Conservation (phyloP, 1,140 invertebrate genomes). For the Hormaphis cornu region DNA sequence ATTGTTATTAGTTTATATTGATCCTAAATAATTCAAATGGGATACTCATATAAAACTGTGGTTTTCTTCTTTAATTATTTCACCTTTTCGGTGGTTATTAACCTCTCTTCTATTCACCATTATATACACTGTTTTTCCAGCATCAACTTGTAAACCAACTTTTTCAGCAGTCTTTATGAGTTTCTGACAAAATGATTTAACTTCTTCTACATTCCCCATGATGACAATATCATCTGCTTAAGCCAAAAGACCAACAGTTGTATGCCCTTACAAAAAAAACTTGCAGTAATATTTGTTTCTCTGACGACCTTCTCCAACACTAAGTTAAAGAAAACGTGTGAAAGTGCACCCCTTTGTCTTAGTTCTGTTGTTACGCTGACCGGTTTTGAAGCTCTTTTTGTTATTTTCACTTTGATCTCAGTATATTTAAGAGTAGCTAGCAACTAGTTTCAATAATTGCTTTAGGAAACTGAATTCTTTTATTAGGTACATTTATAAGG, state of each 20-base stretch:
- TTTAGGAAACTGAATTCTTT: constrained; percentile 10
- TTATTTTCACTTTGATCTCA: not conserved
- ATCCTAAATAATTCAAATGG: too few species aligned
- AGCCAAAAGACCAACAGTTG: not conserved
- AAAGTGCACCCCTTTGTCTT: constrained; percentile 33
- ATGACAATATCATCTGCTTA: not conserved
- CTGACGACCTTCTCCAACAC: constrained; percentile 24
- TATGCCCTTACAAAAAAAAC: not conserved
- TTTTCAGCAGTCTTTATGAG: too few species aligned
- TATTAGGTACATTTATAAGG: constrained; percentile 3
- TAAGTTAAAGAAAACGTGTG: constrained; percentile 33
- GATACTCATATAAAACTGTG: too few species aligned
- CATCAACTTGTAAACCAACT: too few species aligned
- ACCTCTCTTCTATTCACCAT: too few species aligned
- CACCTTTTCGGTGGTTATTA: too few species aligned
- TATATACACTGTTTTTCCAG: too few species aligned
- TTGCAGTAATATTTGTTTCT: not conserved
- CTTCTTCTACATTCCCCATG: not conserved
- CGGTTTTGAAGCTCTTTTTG: not conserved
- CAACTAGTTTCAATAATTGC: constrained; percentile 7
- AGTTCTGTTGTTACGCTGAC: constrained; percentile 31
- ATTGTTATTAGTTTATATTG: too few species aligned
- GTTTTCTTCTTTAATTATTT: too few species aligned
- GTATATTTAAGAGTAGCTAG: not conserved
- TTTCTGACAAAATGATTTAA: too few species aligned